These are phyloP conservation scores for Apocheima hispidaria DNA, from an alignment of 2,888 invertebrate genomes.

Conservation along the genomic window DNA sequence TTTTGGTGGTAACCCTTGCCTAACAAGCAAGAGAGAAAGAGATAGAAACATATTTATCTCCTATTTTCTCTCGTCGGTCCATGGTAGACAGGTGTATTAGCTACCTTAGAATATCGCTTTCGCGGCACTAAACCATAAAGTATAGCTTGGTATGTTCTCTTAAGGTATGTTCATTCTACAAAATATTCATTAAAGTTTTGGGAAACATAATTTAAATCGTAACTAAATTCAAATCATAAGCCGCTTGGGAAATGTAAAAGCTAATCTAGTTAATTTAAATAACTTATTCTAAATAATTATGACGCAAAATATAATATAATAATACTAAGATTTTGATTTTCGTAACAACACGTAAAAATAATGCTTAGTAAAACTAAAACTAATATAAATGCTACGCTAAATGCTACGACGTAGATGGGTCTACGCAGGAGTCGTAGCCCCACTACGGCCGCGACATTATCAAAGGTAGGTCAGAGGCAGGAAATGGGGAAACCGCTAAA, in stretches of 20 bases:
- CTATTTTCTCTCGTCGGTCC: too few relatives aligned
- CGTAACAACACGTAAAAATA: background rate
- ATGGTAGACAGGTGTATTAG: too few relatives aligned
- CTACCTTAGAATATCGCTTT: slow-evolving; percentile 14
- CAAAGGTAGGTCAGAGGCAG: slow-evolving; percentile 54
- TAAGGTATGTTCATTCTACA: slow-evolving; percentile 19
- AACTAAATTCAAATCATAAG: slow-evolving; percentile 14
- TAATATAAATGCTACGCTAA: background rate
- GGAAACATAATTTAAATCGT: slow-evolving; percentile 12
- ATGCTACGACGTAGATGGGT: slow-evolving; percentile 17
- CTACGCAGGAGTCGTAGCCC: slow-evolving; percentile 15
- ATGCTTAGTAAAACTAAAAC: background rate
- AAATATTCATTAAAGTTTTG: slow-evolving; percentile 23
- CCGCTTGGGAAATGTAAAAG: slow-evolving; percentile 16
- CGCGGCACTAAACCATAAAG: slow-evolving; percentile 37
- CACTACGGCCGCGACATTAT: slow-evolving; percentile 21
- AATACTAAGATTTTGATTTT: too few relatives aligned
- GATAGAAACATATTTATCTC: too few relatives aligned
- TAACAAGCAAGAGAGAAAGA: too few relatives aligned
- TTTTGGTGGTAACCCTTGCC: too few relatives aligned
- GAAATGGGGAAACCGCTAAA: slow-evolving; percentile 41
- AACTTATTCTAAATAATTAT: slow-evolving; percentile 4
- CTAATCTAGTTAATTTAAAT: slow-evolving; percentile 10
- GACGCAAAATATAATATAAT: background rate
- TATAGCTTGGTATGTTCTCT: slow-evolving; percentile 14